Base-by-base conservation (phyloP, 2,888 invertebrate genomes). In the Eulithis prunata region DNA sequence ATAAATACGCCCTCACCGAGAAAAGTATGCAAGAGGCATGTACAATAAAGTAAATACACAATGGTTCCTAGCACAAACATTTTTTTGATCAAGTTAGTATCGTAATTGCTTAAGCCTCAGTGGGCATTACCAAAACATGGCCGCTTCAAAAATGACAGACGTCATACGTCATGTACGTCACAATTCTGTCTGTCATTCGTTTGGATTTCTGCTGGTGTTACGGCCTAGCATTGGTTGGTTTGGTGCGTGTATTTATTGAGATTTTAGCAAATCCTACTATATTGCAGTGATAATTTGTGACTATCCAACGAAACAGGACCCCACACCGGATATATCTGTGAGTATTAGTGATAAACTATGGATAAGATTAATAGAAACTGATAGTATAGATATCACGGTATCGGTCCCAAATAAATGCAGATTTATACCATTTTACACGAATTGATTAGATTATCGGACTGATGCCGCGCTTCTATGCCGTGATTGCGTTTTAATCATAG, bases 211-310 rank as follows among this genome's bases (percentile, higher is more conserved):
- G 38, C 38, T 38, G 38, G 38, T 38, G 38, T 4, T 38, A 38
- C 38, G 38, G 10, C 38, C 38, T 38, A 38, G 38, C 38, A 6
- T 38, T 47, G 74, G 67, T 73, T 71, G 74, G 74, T 76, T 76
- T n/a, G n/a, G n/a, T n/a, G 77, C 28, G 43, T 52, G 43, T 73
- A 72, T 52, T 73, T 70, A 69, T 71, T 73, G 75, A 72, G 69
- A 78, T 72, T 71, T 78, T 78, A 80, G 78, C 76, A 74, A 72
- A 77, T 77, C 73, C 75, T 77, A 73, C 70, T 75, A 72, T 80
- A 72, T 80, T 81, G 79, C 79, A 80, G 82, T 83, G 81, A 75
- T 70, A 77, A 74, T 75, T 76, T 75, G 80, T 80, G 79, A 68
- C 72, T 68, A 67, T 65, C 68, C 69, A 65, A 74, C 71, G 12